These are phyloP conservation scores for Scaptomyza flava DNA, from an alignment of 2,888 invertebrate genomes.

Conservation along the genomic window DNA sequence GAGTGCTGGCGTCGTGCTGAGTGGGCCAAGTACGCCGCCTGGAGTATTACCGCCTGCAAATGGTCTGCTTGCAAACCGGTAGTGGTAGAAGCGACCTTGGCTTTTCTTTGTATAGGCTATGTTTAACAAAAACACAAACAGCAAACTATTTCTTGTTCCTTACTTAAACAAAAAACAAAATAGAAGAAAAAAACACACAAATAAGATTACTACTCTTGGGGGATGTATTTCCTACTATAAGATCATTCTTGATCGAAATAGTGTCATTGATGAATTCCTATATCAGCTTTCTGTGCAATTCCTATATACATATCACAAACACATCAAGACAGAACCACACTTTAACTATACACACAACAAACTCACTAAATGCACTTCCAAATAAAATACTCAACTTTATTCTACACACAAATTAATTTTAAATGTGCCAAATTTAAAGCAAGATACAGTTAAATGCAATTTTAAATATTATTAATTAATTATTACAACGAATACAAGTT, in stretches of 20 bases:
- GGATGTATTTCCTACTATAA: constrained; percentile 11
- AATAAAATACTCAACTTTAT: constrained; percentile 73
- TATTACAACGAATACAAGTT: constrained; percentile 34
- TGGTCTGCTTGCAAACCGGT: constrained; percentile 83
- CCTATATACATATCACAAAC: constrained; percentile 58
- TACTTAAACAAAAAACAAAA: constrained; percentile 48
- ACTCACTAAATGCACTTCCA: constrained; percentile 69
- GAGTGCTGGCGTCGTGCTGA: constrained; percentile 58
- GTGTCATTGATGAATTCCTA: constrained; percentile 75
- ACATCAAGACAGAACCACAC: constrained; percentile 39
- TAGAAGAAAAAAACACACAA: constrained; percentile 16
- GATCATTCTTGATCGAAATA: constrained; percentile 31
- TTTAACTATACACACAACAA: constrained; percentile 16
- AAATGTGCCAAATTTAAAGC: constrained; percentile 74
- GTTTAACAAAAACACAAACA: constrained; percentile 32
- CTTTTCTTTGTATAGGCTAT: constrained; percentile 33
- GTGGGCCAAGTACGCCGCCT: constrained; percentile 66
- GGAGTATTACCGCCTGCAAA: constrained; percentile 82
- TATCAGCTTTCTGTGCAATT: constrained; percentile 81
- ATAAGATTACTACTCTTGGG: constrained; percentile 51
- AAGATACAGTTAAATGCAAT: constrained; percentile 47
- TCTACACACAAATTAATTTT: constrained; percentile 72
- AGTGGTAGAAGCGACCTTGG: constrained; percentile 52
- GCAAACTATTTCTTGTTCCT: constrained; percentile 78
- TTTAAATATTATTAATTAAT: constrained; percentile 40